Conservation (phyloP, 2,797 vertebrate genomes). For the Vespertilio murinus region DNA sequence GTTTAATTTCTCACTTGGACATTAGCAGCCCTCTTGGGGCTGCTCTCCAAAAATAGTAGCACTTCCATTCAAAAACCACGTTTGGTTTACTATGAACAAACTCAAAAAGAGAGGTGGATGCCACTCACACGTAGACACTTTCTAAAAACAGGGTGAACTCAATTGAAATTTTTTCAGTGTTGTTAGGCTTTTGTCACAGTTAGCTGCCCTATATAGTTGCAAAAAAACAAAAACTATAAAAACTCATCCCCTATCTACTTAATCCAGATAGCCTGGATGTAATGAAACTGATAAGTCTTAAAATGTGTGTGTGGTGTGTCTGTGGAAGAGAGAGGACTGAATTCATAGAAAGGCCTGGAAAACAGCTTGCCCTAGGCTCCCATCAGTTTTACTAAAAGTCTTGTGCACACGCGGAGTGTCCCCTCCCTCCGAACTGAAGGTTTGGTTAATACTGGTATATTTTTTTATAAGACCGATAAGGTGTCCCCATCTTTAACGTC, state of each 20-base stretch:
- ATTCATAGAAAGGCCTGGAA: constrained; percentile 77
- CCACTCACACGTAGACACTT: constrained; percentile 82
- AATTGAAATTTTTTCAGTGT: constrained; percentile 81
- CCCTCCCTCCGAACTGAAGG: constrained; percentile 83
- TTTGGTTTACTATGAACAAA: constrained; percentile 75
- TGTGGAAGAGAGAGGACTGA: constrained; percentile 54
- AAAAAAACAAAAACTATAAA: constrained; percentile 80
- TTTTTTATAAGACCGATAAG: constrained; percentile 89
- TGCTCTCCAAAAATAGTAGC: constrained; percentile 64
- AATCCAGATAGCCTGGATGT: constrained; percentile 80
- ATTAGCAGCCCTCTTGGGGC: constrained; percentile 65
- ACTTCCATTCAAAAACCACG: constrained; percentile 76
- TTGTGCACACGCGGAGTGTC: constrained; percentile 82
- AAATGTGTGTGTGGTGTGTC: constrained; percentile 58
- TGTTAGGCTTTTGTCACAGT: constrained; percentile 81
- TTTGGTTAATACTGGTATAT: constrained; percentile 87
- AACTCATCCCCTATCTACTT: constrained; percentile 79
- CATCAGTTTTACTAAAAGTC: constrained; percentile 80
- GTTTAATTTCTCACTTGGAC: constrained; percentile 62
- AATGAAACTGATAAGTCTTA: constrained; percentile 58
- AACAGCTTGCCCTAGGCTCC: constrained; percentile 81
- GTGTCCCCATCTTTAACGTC: constrained; percentile 81
- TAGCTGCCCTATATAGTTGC: constrained; percentile 84
- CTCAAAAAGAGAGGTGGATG: constrained; percentile 65
- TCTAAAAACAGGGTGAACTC: constrained; percentile 84